Evolutionary conservation across 2,888 invertebrate species (phyloP), one percentile per base, ranked within the genome.

Genomic region (Cremastinae sp.): DNA sequence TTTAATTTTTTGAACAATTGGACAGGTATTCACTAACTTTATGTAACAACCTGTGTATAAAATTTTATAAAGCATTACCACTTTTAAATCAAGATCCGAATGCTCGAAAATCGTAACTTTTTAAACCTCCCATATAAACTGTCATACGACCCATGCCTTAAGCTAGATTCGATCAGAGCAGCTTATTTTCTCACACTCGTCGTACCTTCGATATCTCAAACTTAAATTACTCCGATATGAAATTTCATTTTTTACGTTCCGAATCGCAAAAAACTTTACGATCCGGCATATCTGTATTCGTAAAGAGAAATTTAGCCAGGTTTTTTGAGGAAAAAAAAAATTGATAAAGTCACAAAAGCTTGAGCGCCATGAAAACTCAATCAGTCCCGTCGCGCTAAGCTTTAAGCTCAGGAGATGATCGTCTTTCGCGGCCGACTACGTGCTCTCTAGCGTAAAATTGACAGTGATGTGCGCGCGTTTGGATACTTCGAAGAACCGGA

Each of bases 371-470:
- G 28, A 28, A 28, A 65, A 64, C 62, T 64, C 56, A 71, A 71
- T 71, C 54, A 43, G 53, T 51, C 53, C 16, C 20, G 28, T 53
- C 53, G 38, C 28, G 43, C 43, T 43, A 65, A 65, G 41, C 65
- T 65, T 2, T 28, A 62, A 62, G 54, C 61, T 71, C 49, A 41
- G 47, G 28, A 45, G 64, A 58, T 41, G 20, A 51, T 72, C 43
- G 58, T 59, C 51, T 58, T 43, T 65, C 20, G 65, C 49, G 41
- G 49, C 58, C 41, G 43, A 51, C 36, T 72, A 28, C 47, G 56
- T 28, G 36, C 71, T 47, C n/a, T 56, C 54, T 56, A 54, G 22
- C 53, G 59, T 73, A 66, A 73, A 65, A 73, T 53, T 51, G 59
- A 16, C 65, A 59, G 18, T 9, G 22, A 69, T 41, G n/a, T n/a